Percentiles rank a stretch among this genome's conserved stretches.
Evolutionary conservation across 2,797 vertebrate genomes (phyloP).

Genomic region (Cichlasoma orientale): DNA sequence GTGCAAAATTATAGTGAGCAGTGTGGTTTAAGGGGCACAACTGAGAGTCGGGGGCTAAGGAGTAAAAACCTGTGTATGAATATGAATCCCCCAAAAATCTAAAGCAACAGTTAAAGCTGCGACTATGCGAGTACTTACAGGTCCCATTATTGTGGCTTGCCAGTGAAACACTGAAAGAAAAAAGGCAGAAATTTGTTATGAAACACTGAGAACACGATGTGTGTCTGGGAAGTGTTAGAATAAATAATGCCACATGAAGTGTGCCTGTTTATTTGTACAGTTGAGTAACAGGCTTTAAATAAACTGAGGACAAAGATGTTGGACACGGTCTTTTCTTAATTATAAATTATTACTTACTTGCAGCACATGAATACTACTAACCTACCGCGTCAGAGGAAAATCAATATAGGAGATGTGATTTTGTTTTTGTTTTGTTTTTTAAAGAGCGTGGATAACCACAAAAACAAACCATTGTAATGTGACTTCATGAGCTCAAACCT

Average conservation of each 20-base stretch:
- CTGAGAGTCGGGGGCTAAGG: not conserved
- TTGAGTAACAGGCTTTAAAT: conserved; percentile 19
- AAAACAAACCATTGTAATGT: not conserved
- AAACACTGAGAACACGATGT: conserved; percentile 39
- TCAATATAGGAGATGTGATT: not conserved
- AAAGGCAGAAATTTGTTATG: conserved; percentile 45
- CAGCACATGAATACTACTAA: not conserved
- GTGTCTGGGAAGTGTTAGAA: not conserved
- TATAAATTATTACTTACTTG: not conserved
- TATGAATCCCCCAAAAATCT: not conserved
- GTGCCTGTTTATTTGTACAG: conserved; percentile 18
- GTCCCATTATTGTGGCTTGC: conserved; percentile 88
- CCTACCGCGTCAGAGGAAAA: not conserved
- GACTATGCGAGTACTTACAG: conserved; percentile 75
- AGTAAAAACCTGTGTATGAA: not conserved
- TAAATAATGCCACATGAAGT: conserved; percentile 20
- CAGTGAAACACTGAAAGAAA: conserved; percentile 85
- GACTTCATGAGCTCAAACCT: not conserved
- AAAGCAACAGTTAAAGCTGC: not conserved
- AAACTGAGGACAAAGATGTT: not conserved
- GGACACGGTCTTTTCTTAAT: not conserved
- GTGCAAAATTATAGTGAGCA: not conserved
- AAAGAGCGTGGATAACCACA: not conserved
- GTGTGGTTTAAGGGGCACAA: not conserved
- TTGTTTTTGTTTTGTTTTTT: not conserved